Evolutionary conservation across 2,888 invertebrate species (phyloP).

Genomic region (Dermolepida albohirtum): DNA sequence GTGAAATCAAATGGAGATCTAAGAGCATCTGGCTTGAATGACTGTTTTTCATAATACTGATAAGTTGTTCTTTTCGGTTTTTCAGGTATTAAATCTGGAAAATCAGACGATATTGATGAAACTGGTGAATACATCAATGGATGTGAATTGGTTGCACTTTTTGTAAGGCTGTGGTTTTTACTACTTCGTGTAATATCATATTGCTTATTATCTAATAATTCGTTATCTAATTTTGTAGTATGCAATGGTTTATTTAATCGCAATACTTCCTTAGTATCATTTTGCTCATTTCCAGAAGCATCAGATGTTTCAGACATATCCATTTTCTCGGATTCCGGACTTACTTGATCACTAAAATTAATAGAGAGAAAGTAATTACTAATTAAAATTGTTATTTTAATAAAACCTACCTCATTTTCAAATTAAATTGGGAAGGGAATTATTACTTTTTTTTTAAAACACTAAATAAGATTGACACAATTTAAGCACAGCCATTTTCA

Average conservation of each 20-base stretch:
- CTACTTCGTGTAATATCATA: constrained; percentile 45
- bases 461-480: constrained; percentile 35
- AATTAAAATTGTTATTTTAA: constrained; percentile 5
- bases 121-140: constrained; percentile 62
- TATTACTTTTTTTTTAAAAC: constrained; percentile 1
- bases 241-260: constrained; percentile 47
- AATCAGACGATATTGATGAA: constrained; percentile 60
- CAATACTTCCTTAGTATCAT: constrained; percentile 49
- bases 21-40: constrained; percentile 59
- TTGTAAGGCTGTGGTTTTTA: constrained; percentile 47
- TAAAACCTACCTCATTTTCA: constrained; percentile 39
- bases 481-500: constrained; percentile 42
- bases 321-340: constrained; percentile 52
- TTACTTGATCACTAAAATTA: constrained; percentile 48
- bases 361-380: neutral
- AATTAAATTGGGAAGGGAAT: neutral
- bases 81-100: constrained; percentile 63
- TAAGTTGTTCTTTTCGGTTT: constrained; percentile 54
- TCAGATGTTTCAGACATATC: constrained; percentile 56
- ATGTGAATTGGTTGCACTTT: constrained; percentile 63
- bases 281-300: constrained; percentile 43
- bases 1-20: constrained; percentile 51
- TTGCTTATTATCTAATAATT: constrained; percentile 51
- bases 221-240: constrained; percentile 45
- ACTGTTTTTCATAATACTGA: constrained; percentile 52